Base-by-base conservation (phyloP, 2,797 vertebrate genomes). In the Serranus cabrilla region DNA sequence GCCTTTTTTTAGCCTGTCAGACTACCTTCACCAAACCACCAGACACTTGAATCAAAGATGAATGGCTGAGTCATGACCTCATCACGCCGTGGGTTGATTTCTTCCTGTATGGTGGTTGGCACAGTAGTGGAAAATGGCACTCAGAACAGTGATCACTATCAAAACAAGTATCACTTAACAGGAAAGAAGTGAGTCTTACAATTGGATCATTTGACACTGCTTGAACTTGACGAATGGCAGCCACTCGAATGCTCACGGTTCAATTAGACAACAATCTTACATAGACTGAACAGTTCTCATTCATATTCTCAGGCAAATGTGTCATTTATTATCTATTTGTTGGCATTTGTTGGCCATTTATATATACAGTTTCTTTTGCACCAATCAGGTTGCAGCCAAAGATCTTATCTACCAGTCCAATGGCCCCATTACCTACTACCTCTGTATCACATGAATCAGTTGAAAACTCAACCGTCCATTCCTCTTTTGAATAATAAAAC, bases 1-100 rank as follows among this genome's bases (percentile, higher is more conserved):
- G 11, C 12, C 20, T 18, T 31, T n/a, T 43, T 55, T 23, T 11
- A 47, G 25, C 20, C 45, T 9, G 34, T 50, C 7, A 50, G 1
- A 27, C 55, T 14, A 67, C 1, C 18, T 55, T 9, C 16, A 5
- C n/a, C n/a, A 17, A 64, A 51, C n/a, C 7, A 10, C 31, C 40
- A 34, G 27, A 59, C 25, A 16, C 18, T 47, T 49, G 17, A 57
- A 50, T 66, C 39, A 63, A 63, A 45, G 18, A 27, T 34, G 17
- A 46, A 43, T 12, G 21, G 5, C 2, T 72, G 40, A 58, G 52
- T 66, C 70, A 77, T 65, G 18, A 17, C 2, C 11, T 52, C 27
- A 50, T 7, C 37, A 2, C 6, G 7, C 34, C 2, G 49, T 21
- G 34, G 50, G 27, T 25, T 46, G 21, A 58, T 61, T 76, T 74